These are phyloP conservation scores for Drosophila novamexicana DNA, from an alignment of 1,140 invertebrate species.

Conservation along the genomic window DNA sequence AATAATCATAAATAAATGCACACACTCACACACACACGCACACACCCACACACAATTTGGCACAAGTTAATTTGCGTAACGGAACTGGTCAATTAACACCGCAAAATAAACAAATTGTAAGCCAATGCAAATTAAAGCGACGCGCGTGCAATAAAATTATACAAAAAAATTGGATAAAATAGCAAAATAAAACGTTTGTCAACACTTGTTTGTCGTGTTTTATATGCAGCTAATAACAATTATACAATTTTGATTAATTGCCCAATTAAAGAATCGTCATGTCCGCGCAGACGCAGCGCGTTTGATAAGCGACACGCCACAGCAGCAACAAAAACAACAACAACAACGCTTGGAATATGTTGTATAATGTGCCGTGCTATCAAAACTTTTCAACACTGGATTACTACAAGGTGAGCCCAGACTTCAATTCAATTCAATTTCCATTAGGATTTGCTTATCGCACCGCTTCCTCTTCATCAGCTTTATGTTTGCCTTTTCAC, in stretches of 20 bases:
- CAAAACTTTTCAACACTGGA: conserved; percentile 84
- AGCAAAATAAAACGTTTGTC: conserved; percentile 2
- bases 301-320: conserved; percentile 16
- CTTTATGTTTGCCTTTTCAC: not conserved
- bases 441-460: not conserved
- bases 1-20: conserved; percentile 24
- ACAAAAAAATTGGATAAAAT: conserved; percentile 19
- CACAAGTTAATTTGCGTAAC: conserved; percentile 77
- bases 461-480: not conserved
- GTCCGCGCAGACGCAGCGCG: conserved; percentile 21
- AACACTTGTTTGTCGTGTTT: conserved; percentile 11
- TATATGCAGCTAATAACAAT: not conserved
- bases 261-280: conserved; percentile 13
- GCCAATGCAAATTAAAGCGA: conserved; percentile 20
- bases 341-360: conserved; percentile 79
- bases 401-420: conserved; percentile 80
- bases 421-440: not conserved
- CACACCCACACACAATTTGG: conserved; percentile 50
- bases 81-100: conserved; percentile 72
- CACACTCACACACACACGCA: not conserved
- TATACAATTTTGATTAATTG: conserved; percentile 4
- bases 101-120: conserved; percentile 24
- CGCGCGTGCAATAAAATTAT: conserved; percentile 59
- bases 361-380: conserved; percentile 84
- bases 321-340: conserved; percentile 20